Base-by-base conservation (phyloP, 37 sponge, comb jelly and placozoan genomes). In the Spongilla lacustris region DNA sequence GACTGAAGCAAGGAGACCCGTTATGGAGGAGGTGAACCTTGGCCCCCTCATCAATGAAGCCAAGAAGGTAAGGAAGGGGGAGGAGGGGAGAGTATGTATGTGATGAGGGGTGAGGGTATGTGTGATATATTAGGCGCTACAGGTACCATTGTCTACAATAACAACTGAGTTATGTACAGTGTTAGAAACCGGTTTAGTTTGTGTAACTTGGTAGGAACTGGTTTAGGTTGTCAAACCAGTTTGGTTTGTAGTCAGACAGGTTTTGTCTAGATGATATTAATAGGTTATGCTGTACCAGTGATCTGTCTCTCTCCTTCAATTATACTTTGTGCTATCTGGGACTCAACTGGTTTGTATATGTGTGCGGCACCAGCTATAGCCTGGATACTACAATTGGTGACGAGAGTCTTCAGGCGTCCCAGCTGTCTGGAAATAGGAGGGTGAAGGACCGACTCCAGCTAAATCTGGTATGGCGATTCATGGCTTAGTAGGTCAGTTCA, bases 1-100 rank as follows among this genome's bases (percentile, higher is more conserved):
- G 71, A 46, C 86, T 95, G 67, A 93, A 90, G 58, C 77, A 89
- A 25, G 96, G 95, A 27, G 84, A 91, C 69, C 95, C 96, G 10
- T 89, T 94, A 23, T 71, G 26, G 89, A 92, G 41, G 95, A 92
- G 28, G 87, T 91, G 12, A 68, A 85, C 38, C 85, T 82, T 38
- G 99, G 99, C 9, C 95, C 96, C 19, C 93, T 98, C 29, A 94
- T 98, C 28, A 96, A 94, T 78, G 76, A 29, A 67, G 11, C 75
- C 46, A 46, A 46, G 46, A 46, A 46, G 46, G 46, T 46, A 10
- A 46, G 46, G 46, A 8, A 46, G 46, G 46, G 8, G 46, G 46
- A 4, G 46, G 46, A 46, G 8, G 4, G 46, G 46, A 46, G 46
- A 8, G 46, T 46, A 46, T n/a, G n/a, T n/a, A n/a, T n/a, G n/a